These are phyloP conservation scores for Bovichtus variegatus DNA, from an alignment of 2,797 vertebrate genomes.

Conservation along the genomic window DNA sequence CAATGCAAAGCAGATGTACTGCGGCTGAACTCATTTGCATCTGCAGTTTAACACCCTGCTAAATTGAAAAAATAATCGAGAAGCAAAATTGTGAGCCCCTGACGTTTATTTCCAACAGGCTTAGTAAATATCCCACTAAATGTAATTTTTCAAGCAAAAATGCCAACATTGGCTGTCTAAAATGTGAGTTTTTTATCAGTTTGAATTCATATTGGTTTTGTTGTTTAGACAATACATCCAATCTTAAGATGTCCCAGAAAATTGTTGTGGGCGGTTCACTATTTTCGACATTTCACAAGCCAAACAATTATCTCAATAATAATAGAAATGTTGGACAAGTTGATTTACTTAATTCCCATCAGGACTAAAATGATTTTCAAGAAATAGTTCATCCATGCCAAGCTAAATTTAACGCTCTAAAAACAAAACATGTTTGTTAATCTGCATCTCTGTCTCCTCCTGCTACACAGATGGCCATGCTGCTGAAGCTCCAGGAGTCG, in stretches of 20 bases:
- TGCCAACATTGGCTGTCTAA: background rate
- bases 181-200: background rate
- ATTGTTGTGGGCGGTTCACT: background rate
- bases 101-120: background rate
- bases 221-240: background rate
- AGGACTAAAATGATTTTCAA: background rate
- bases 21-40: background rate
- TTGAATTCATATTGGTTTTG: background rate
- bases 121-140: background rate
- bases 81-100: background rate
- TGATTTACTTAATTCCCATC: background rate
- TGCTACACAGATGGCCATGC: constrained; percentile 94
- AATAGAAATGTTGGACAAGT: background rate
- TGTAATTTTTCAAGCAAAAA: too few relatives aligned
- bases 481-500: constrained; percentile 98
- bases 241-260: background rate
- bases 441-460: constrained; percentile 13
- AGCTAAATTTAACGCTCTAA: background rate
- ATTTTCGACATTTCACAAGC: background rate
- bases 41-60: background rate
- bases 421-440: background rate
- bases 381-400: background rate
- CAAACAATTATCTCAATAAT: background rate
- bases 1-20: background rate
- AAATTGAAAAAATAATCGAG: background rate